These are phyloP conservation scores for Otis tarda DNA, from an alignment of 2,113 vertebrate species.

Conservation along the genomic window DNA sequence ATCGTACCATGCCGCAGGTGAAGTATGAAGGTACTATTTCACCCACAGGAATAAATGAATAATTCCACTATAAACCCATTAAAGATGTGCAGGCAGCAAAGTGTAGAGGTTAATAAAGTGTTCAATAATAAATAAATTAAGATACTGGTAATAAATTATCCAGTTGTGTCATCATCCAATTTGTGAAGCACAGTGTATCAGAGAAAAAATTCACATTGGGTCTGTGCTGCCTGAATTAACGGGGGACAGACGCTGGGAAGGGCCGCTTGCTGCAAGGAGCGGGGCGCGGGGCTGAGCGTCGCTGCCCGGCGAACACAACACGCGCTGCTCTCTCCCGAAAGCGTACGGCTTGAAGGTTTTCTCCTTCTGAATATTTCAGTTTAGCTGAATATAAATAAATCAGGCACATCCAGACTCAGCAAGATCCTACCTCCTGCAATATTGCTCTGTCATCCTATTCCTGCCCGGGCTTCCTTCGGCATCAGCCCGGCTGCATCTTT, in stretches of 20 bases:
- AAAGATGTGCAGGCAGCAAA: slow-evolving; percentile 51
- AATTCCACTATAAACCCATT: slow-evolving; percentile 56
- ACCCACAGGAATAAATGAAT: slow-evolving; percentile 58
- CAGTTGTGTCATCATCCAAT: slow-evolving; percentile 51
- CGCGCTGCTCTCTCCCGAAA: fast-evolving
- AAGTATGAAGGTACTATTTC: slow-evolving; percentile 60
- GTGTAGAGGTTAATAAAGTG: slow-evolving; percentile 70
- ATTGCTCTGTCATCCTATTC: slow-evolving; percentile 64
- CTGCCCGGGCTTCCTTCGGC: slow-evolving; percentile 2
- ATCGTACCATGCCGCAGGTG: slow-evolving; percentile 51
- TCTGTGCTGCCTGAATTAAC: slow-evolving; percentile 40
- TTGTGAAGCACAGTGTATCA: slow-evolving; percentile 32
- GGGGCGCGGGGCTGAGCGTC: not conserved
- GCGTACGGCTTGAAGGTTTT: not conserved
- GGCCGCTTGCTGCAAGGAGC: not conserved
- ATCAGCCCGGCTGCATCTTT: not conserved
- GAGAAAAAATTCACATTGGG: slow-evolving; percentile 21
- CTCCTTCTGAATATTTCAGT: slow-evolving; percentile 40
- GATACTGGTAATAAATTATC: slow-evolving; percentile 64
- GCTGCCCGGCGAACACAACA: not conserved
- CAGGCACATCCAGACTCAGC: slow-evolving; percentile 49
- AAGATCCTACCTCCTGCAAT: slow-evolving; percentile 40
- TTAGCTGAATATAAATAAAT: slow-evolving; percentile 53
- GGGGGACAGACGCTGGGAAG: not conserved
- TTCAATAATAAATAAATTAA: slow-evolving; percentile 73